Evolutionary conservation across 1,140 invertebrate genomes (phyloP).

Genomic region (Drosophila insularis): DNA sequence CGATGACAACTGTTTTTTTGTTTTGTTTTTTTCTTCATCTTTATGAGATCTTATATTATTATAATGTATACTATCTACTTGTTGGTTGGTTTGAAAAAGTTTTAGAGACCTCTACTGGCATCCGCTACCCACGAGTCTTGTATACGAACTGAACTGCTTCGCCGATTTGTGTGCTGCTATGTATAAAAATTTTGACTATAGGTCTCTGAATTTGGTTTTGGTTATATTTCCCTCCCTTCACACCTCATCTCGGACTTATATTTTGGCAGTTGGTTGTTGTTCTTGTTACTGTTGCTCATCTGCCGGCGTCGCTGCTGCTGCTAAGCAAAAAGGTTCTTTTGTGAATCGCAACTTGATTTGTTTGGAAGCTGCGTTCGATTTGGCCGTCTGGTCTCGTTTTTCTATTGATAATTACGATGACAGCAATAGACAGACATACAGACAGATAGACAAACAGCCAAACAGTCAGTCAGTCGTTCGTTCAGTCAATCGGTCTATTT

Average conservation of each 20-base stretch:
- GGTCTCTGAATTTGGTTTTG: constrained; percentile 37
- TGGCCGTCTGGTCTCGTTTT: constrained; percentile 63
- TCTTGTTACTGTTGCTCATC: constrained; percentile 39
- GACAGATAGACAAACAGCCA: too few species aligned
- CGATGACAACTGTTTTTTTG: constrained; percentile 69
- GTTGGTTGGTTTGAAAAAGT: constrained; percentile 21
- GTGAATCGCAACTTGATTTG: constrained; percentile 30
- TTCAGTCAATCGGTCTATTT: constrained; percentile 5
- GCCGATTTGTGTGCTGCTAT: constrained; percentile 68
- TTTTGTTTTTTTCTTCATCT: constrained; percentile 10
- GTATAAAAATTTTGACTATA: constrained; percentile 78
- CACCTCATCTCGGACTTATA: constrained; percentile 1
- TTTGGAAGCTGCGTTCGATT: constrained; percentile 44
- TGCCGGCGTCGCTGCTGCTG: constrained; percentile 23
- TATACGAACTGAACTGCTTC: constrained; percentile 80
- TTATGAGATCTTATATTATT: constrained; percentile 35
- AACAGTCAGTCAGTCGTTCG: not conserved
- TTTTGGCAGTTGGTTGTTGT: constrained; percentile 23
- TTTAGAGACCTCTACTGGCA: constrained; percentile 70
- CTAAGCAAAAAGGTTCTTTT: constrained; percentile 62
- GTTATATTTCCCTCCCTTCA: too few species aligned
- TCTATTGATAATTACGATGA: constrained; percentile 53
- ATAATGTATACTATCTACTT: constrained; percentile 11
- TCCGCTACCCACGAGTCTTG: constrained; percentile 82
- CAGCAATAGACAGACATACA: constrained; percentile 22